Base-by-base conservation (phyloP, 1,140 invertebrate genomes). In the Prorops nasuta region DNA sequence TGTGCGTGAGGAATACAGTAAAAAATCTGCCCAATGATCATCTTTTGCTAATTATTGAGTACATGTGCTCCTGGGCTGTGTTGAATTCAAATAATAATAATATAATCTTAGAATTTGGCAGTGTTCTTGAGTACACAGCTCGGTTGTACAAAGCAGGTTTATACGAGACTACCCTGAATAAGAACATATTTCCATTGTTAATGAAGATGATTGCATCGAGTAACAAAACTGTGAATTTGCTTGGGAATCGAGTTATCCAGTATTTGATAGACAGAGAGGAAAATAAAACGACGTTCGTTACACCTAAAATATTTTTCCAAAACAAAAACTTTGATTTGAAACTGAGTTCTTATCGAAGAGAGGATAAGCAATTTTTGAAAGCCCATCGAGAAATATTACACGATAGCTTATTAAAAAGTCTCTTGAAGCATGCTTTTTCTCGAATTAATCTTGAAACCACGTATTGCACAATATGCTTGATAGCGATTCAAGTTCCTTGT, bases 401-500 rank as follows among this genome's bases (percentile, higher is more conserved):
- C 31, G 72, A 77, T 2, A 74, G 71, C 42, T 60, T 82, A 9
- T 55, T 82, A 4, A 72, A 68, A 14, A 76, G 80, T 10, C 49
- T 82, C 0, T 50, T 75, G 10, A 69, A 63, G 17, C 81, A 84
- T 50, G 70, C 67, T 15, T 48, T 60, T 0, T 74, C 64, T 4
- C 67, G 71, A 31, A 63, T 76, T 15, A 81, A 82, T 54, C 51
- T 84, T 15, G 80, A 82, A 44, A 71, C 70, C 10, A 68, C 74
- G 0, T 84, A 80, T 53, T 76, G 76, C 16, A 75, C 79, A 0
- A 67, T 83, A 2, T 81, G 79, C 17, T 58, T 80, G n/a, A 66
- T 82, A 1, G 72, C 79, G 2, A 54, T 81, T 2, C 82, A 84
- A 64, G 72, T 84, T 18, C 82, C 83, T 3, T 83, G 80, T 44